Base-by-base conservation (phyloP, 2,113 vertebrate genomes). In the Oxyruncus cristatus region DNA sequence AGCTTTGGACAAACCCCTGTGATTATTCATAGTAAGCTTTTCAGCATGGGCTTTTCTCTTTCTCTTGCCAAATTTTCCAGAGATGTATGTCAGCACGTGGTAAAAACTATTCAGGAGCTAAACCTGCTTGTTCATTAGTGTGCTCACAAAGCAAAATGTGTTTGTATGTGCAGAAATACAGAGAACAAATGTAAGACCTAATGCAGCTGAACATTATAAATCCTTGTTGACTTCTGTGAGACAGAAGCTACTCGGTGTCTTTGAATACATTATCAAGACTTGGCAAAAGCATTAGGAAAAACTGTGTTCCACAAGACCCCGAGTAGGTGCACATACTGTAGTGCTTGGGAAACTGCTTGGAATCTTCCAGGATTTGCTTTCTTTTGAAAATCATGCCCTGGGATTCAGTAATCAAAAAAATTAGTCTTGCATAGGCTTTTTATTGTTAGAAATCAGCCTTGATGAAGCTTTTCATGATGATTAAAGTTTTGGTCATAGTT, bases 401-500 rank as follows among this genome's bases (percentile, higher is more conserved):
- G 59, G 58, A 93, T 71, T 90, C 79, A 66, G 24, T 80, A 83
- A 92, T 96, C 83, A 88, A 66, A 30, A 74, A 90, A 88, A 89
- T 79, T 71, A 94, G 49, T 53, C 50, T 66, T 76, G 81, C 68
- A 68, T 10, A 79, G 39, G 44, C 28, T 85, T 91, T 90, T 92
- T 93, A 67, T 85, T 9, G 1, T 47, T 90, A 72, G 71, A 96
- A 96, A 85, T 83, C 41, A 77, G 66, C 58, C 74, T 58, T 59
- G 62, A 73, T 82, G 72, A n/a, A 19, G 63, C 53, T 90, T 96
- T 96, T 95, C 77, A 52, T 7, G 58, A 94, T 75, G 74, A 95
- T 92, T 67, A 89, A 84, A 97, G 68, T 71, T 95, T 80, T 85
- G 82, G 63, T 95, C 67, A 53, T 61, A 91, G 50, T 79, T 96